Evolutionary conservation across 2,888 invertebrate species (phyloP).

Genomic region (Cataglyphis livida): DNA sequence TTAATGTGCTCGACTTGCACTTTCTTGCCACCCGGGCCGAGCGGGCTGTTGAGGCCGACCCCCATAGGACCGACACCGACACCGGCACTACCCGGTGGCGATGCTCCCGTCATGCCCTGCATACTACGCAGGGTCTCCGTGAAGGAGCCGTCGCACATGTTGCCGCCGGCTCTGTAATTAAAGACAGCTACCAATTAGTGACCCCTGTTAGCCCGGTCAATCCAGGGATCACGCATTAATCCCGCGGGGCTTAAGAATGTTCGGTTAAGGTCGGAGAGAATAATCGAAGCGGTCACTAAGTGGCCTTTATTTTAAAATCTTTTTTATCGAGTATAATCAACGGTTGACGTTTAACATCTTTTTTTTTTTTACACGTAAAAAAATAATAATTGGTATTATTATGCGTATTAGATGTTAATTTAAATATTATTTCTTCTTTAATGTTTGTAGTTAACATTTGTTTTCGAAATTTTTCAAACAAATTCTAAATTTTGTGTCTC

Average conservation of each 20-base stretch:
- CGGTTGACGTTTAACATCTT: background rate
- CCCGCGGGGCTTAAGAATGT: background rate
- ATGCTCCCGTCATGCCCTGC: constrained; percentile 86
- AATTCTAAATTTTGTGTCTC: background rate
- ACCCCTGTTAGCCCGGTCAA: constrained; percentile 18
- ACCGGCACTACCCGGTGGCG: constrained; percentile 86
- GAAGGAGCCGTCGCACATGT: constrained; percentile 91
- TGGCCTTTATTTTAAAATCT: background rate
- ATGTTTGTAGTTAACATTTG: background rate
- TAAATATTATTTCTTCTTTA: background rate
- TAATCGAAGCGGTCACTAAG: background rate
- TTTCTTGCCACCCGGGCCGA: constrained; percentile 86
- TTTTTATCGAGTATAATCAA: background rate
- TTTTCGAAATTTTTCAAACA: background rate
- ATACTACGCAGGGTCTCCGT: constrained; percentile 89
- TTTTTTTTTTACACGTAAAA: too few species aligned
- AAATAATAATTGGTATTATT: background rate
- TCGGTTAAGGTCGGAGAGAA: background rate
- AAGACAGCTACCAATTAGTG: constrained; percentile 73
- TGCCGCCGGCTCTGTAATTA: constrained; percentile 90
- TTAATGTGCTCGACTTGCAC: constrained; percentile 96
- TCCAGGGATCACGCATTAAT: background rate
- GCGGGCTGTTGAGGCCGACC: constrained; percentile 84
- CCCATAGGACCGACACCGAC: constrained; percentile 88
- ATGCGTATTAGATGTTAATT: background rate